A percentile compares a stretch with the other conserved stretches of the same genome.
Conservation (phyloP, 1,140 invertebrate species). For the Zaprionus taronus region DNA sequence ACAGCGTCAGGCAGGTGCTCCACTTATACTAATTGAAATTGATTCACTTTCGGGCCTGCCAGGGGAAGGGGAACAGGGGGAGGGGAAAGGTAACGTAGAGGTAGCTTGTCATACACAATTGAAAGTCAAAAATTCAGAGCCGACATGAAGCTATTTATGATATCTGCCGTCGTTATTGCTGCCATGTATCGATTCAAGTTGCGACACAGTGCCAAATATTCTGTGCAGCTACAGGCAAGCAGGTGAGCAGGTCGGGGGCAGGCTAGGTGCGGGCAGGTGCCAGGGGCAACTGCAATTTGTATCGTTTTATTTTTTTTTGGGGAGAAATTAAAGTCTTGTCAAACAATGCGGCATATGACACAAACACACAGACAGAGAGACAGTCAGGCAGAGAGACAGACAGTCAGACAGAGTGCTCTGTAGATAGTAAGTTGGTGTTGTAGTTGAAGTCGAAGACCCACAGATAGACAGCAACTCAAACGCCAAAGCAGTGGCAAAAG, state of each 20-base stretch:
- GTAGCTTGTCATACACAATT: slow-evolving; percentile 22
- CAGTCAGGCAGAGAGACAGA: neutral
- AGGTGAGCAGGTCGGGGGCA: neutral
- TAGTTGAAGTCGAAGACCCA: slow-evolving; percentile 25
- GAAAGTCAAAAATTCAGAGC: slow-evolving; percentile 63
- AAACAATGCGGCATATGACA: slow-evolving; percentile 76
- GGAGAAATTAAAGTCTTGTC: slow-evolving; percentile 71
- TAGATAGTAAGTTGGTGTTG: slow-evolving; percentile 33
- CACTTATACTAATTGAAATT: slow-evolving; percentile 76
- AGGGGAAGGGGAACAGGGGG: neutral
- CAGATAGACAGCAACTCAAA: slow-evolving; percentile 43
- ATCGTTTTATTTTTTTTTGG: slow-evolving; percentile 44
- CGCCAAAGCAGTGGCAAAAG: neutral
- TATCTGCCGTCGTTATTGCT: slow-evolving; percentile 60
- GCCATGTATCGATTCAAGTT: slow-evolving; percentile 69
- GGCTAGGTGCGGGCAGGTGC: neutral
- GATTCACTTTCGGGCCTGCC: slow-evolving; percentile 43
- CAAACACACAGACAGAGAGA: slow-evolving; percentile 20
- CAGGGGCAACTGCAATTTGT: slow-evolving; percentile 50
- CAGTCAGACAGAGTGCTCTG: neutral
- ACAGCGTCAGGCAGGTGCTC: slow-evolving; percentile 40
- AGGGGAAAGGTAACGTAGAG: neutral
- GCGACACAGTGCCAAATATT: slow-evolving; percentile 70
- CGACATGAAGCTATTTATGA: slow-evolving; percentile 63
- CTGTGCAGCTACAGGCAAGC: neutral